A percentile compares a stretch with the other conserved stretches of the same genome.
Evolutionary conservation across 2,113 vertebrate genomes (phyloP).

Genomic region (Cephalopterus ornatus): DNA sequence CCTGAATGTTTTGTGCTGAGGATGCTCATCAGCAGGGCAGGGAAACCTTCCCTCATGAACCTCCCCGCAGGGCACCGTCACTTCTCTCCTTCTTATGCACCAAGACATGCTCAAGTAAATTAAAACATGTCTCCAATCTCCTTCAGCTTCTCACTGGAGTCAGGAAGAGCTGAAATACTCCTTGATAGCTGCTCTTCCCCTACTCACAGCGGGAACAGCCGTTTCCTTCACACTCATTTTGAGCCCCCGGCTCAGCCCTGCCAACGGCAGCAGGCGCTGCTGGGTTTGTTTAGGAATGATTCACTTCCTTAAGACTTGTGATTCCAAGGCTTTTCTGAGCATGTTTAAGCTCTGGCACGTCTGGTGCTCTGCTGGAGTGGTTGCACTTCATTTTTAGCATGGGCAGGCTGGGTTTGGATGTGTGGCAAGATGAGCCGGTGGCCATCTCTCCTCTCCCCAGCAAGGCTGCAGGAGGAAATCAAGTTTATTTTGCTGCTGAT

Average conservation of each 20-base stretch:
- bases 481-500: neutral
- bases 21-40: neutral
- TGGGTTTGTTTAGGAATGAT: neutral
- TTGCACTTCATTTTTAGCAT: neutral
- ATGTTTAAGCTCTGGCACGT: neutral
- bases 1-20: neutral
- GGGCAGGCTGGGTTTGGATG: neutral
- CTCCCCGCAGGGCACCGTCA: neutral
- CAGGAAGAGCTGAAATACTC: neutral
- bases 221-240: rapidly evolving
- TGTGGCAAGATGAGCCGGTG: neutral
- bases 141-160: neutral
- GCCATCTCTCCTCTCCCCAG: neutral
- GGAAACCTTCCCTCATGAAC: neutral
- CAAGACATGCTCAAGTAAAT: neutral
- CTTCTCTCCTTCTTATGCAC: neutral
- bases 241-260: neutral
- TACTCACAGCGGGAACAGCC: rapidly evolving
- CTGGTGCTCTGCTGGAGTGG: neutral
- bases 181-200: neutral
- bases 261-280: neutral
- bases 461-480: neutral
- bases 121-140: conserved; percentile 14
- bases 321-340: neutral
- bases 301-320: neutral